Evolutionary conservation across 2,113 vertebrate genomes (phyloP).

Genomic region (Austrofundulus limnaeus): DNA sequence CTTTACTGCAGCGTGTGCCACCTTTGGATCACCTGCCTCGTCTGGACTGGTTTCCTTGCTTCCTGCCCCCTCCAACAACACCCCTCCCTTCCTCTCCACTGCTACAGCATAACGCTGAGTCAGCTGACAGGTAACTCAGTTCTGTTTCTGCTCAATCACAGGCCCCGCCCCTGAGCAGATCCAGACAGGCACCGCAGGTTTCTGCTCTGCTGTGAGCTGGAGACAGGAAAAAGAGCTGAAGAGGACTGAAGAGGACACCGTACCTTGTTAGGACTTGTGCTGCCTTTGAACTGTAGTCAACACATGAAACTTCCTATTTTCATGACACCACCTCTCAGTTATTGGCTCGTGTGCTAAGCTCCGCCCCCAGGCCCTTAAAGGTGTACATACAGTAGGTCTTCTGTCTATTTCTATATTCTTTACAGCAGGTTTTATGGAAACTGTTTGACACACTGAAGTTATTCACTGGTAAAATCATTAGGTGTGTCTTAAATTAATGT

Average conservation of each 20-base stretch:
- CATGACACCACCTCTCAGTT: conserved; percentile 28
- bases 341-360: conserved; percentile 61
- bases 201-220: background rate
- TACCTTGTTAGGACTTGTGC: conserved; percentile 55
- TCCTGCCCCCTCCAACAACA: conserved; percentile 18
- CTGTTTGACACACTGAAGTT: too few species aligned
- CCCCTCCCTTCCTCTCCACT: conserved; percentile 11
- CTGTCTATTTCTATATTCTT: background rate
- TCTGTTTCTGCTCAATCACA: conserved; percentile 37
- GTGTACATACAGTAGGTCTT: conserved; percentile 44
- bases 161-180: conserved; percentile 5
- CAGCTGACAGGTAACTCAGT: conserved; percentile 45
- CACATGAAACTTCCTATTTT: conserved; percentile 75
- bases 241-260: conserved; percentile 17
- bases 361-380: conserved; percentile 74
- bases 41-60: background rate
- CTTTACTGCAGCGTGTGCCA: conserved; percentile 48
- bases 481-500: too few species aligned
- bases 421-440: too few species aligned
- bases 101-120: conserved; percentile 61
- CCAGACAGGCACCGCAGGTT: conserved; percentile 3
- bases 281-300: conserved; percentile 47
- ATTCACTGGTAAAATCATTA: too few species aligned
- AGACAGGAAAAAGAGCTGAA: background rate
- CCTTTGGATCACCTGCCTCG: conserved; percentile 51